Base-by-base conservation (phyloP, 92 coral and sea anemone genomes). In the Diadumene lineata region DNA sequence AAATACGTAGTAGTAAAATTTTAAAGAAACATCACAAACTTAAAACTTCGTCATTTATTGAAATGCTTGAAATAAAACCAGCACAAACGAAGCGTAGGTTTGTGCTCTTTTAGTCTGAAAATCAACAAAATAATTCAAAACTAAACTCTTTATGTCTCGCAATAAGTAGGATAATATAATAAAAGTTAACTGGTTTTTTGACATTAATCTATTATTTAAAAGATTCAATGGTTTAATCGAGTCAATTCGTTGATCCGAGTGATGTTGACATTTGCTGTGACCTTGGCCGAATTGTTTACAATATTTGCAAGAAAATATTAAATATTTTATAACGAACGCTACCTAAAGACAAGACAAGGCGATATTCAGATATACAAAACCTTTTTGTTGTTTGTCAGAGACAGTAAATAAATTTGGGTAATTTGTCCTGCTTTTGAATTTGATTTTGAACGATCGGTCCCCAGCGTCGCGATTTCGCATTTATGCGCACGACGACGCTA, bases 261-360 rank as follows among this genome's bases (percentile, higher is more conserved):
- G 2, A 16, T 19, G 43, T 62, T 62, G 43, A 27, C 43, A 62
- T 62, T 62, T 13, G 31, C 27, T n/a, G 19, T 27, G 34, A 62
- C 68, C 33, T 62, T 62, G 43, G 68, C n/a, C 1, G 17, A 26
- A 62, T 21, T 62, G 43, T 62, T 62, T 27, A 3, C 68, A 21
- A 62, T 32, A 62, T 33, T 11, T 6, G 10, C 10, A 9, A 53
- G 19, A 57, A 57, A 57, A 21, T 57, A 57, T 57, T 21, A 17
- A 21, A 57, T 7, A 57, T 57, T 7, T 57, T 9, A 21, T 21
- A 57, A 21, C 3, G 30, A 57, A 3, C 24, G 30, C 24, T 3
- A 7, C 24, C 64, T 9, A 21, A 3, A 57, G 17, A 57, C 64
- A n/a, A 57, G 30, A 57, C 19, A 21, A 57, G 30, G 64, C 7